phyloP scores from a whole-genome alignment of 2,113 vertebrate genomes.

The Phaetusa simplex region DNA sequence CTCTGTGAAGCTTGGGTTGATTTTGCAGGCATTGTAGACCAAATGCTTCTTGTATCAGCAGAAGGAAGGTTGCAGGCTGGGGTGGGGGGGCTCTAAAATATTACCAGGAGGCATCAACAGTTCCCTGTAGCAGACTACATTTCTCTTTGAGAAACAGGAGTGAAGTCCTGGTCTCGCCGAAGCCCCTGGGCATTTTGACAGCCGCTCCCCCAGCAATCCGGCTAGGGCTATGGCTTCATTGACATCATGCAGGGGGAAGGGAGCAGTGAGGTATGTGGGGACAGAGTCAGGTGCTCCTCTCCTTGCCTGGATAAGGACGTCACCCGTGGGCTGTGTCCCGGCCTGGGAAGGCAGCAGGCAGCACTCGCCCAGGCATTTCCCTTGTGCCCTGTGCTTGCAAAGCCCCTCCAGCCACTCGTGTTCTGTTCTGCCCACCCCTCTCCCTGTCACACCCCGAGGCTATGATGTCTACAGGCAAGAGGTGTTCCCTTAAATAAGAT shows the following conservation, averaged over 20 bases:
- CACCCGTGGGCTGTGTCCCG: background rate
- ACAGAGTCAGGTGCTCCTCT: background rate
- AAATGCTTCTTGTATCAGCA: background rate
- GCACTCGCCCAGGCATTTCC: background rate
- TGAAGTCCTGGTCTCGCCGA: background rate
- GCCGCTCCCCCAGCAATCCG: background rate
- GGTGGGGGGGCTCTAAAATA: background rate
- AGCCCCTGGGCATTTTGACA: background rate
- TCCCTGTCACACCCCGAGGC: background rate
- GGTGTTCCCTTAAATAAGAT: conserved; percentile 36
- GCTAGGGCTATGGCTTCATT: background rate
- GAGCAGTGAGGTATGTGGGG: background rate
- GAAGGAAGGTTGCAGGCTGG: background rate
- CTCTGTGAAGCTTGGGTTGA: background rate
- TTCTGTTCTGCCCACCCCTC: background rate
- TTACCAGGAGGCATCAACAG: background rate
- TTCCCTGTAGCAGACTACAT: background rate
- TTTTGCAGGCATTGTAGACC: background rate
- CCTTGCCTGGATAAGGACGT: background rate
- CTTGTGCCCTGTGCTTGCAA: background rate
- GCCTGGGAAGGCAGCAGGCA: background rate
- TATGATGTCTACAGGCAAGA: conserved; percentile 23
- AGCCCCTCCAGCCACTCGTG: background rate
- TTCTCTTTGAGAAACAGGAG: background rate
- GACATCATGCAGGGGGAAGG: background rate